phyloP scores from a whole-genome alignment of 1,140 invertebrate species.

The Wiebesia pumilae region DNA sequence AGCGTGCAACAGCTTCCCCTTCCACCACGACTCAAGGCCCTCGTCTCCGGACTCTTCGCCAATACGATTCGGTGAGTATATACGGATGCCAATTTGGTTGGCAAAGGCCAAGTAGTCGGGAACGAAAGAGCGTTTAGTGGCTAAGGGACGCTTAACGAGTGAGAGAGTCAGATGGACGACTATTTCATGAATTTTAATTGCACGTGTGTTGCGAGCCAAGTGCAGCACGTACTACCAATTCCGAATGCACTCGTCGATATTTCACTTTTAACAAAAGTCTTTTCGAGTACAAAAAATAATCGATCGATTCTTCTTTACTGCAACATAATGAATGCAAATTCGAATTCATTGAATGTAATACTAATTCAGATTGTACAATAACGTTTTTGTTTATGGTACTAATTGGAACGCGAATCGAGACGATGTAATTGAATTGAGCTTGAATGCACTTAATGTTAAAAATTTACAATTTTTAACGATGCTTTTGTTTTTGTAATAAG shows the following conservation, averaged over 20 bases:
- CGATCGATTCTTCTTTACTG: background rate
- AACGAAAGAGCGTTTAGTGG: background rate
- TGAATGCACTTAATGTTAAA: background rate
- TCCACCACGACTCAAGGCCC: conserved; percentile 87
- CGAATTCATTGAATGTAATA: background rate
- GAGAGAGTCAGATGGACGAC: background rate
- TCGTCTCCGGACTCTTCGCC: conserved; percentile 92
- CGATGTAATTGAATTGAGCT: background rate
- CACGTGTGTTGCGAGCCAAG: background rate
- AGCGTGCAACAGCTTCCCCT: conserved; percentile 83
- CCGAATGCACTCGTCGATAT: background rate
- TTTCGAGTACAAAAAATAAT: background rate
- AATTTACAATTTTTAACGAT: background rate
- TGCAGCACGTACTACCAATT: background rate
- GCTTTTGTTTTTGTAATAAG: background rate
- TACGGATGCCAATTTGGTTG: background rate
- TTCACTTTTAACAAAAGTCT: background rate
- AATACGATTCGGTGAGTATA: conserved; percentile 86
- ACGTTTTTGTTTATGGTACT: background rate
- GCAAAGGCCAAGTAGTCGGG: background rate
- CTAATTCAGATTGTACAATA: background rate
- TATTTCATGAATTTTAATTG: background rate
- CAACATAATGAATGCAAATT: background rate
- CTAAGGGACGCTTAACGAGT: background rate
- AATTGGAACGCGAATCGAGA: background rate